Base-by-base conservation (phyloP, 2,888 invertebrate species). In the Brachypterus glaber region DNA sequence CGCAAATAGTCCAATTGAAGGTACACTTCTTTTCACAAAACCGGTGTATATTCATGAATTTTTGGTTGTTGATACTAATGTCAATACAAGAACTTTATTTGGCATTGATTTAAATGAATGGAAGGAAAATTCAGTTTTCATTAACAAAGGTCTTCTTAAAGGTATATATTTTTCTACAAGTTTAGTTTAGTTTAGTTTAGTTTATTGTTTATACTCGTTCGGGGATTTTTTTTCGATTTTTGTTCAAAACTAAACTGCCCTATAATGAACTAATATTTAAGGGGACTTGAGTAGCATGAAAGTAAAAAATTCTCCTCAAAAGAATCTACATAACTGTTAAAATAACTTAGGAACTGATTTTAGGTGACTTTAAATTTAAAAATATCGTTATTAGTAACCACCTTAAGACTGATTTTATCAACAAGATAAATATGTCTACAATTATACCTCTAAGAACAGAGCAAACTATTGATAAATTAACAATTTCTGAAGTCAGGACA, bases 381-480 rank as follows among this genome's bases (percentile, higher is more conserved):
- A 44, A 63, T 4, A 67, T 67, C 1, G 53, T 55, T 2, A 60
- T 76, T 24, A 50, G 67, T 16, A 62, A 62, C 13, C 54, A 61
- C n/a, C 42, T 76, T 5, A 47, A 45, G 5, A 61, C 67, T 1
- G 47, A 60, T 7, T 64, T 51, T 27, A 40, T 76, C 3, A 77
- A 77, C 47, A 58, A 63, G 11, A 45, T 71, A 9, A 53, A 69
- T 43, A 58, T 71, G 44, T 57, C 60, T 0, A 49, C 54, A 4
- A 37, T 75, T 3, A 59, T 77, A 18, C 68, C 71, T 0, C 47
- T 73, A 15, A 53, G 67, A 37, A 66, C 63, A 0, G 51, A 66
- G 7, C 71, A 76, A 54, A 54, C 54, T 18, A 60, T 76, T 12
- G 52, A 54, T 0, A 48, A 55, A 12, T 41, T 75, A 1, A 36